These are phyloP conservation scores for Dexiosoma caninum DNA, from an alignment of 2,888 invertebrate species.

Conservation along the genomic window DNA sequence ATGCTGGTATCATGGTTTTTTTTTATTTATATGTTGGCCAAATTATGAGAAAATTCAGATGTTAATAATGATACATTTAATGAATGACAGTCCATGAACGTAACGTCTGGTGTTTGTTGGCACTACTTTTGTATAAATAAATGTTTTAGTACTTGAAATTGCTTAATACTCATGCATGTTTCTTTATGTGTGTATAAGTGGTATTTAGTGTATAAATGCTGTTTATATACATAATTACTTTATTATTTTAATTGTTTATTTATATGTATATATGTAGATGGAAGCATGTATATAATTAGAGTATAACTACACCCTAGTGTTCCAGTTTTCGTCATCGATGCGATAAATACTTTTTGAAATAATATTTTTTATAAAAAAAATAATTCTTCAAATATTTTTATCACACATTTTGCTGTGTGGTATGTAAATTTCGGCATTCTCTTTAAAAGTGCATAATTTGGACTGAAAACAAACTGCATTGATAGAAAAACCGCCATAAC, in stretches of 20 bases:
- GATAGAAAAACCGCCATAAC: no score
- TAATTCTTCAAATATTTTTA: no score
- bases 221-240: neutral
- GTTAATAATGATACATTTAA: conserved; percentile 9
- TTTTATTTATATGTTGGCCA: conserved; percentile 12
- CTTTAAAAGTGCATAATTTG: no score
- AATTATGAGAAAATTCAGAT: neutral
- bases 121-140: neutral
- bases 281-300: neutral
- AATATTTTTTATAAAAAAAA: no score
- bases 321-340: no score
- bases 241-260: no score
- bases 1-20: conserved; percentile 15
- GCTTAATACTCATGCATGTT: conserved; percentile 12
- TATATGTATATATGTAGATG: no score
- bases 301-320: no score
- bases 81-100: neutral
- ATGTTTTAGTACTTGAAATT: conserved; percentile 2
- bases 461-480: no score
- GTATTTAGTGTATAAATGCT: neutral
- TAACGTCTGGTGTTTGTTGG: neutral
- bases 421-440: no score
- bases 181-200: conserved; percentile 28
- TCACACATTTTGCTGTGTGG: no score
- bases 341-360: no score